phyloP scores from a whole-genome alignment of 2,888 invertebrate genomes.

The Scaptomyza reducta region DNA sequence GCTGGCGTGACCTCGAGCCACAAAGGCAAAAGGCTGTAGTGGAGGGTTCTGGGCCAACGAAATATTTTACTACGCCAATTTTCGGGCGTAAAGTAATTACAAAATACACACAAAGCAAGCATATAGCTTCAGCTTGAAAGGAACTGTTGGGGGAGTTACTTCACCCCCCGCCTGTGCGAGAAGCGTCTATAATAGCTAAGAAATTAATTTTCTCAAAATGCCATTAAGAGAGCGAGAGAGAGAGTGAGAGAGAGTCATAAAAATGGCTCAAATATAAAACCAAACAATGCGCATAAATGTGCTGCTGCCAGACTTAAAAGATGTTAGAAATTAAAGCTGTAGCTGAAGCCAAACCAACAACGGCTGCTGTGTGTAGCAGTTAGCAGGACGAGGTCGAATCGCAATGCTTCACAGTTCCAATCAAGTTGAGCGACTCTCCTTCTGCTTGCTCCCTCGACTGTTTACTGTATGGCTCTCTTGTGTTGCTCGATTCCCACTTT shows the following conservation, averaged over 20 bases:
- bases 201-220: constrained; percentile 76
- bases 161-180: not conserved
- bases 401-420: not conserved
- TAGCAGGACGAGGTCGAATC: constrained; percentile 10
- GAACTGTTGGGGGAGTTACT: not conserved
- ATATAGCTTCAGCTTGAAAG: not conserved
- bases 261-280: constrained; percentile 76
- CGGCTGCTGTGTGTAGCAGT: not conserved
- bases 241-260: constrained; percentile 64
- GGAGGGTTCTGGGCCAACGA: constrained; percentile 39
- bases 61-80: constrained; percentile 76
- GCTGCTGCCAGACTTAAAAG: constrained; percentile 1
- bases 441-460: not conserved
- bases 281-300: constrained; percentile 68
- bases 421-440: constrained; percentile 1
- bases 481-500: constrained; percentile 9
- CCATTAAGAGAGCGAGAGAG: constrained; percentile 57
- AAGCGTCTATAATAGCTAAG: constrained; percentile 69
- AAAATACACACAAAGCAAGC: constrained; percentile 48
- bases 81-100: constrained; percentile 75
- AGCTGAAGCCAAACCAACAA: not conserved
- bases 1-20: constrained; percentile 39
- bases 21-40: constrained; percentile 19
- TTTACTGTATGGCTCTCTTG: not conserved
- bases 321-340: constrained; percentile 3